phyloP scores from a whole-genome alignment of 1,140 invertebrate genomes.

The Prorops nasuta region DNA sequence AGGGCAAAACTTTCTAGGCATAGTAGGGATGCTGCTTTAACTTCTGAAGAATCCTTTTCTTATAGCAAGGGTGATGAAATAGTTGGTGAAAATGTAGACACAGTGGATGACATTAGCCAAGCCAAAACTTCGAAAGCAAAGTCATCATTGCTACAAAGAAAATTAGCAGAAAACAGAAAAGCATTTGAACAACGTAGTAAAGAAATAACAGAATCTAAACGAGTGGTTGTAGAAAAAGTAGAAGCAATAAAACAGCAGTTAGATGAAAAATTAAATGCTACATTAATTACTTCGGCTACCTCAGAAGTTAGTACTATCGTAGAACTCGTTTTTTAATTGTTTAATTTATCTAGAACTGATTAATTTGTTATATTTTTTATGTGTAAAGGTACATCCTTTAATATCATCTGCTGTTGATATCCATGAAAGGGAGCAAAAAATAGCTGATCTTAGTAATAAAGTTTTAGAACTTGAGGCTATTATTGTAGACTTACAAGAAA shows the following conservation, averaged over 20 bases:
- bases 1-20: constrained; percentile 41
- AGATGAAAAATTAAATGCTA: constrained; percentile 35
- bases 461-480: constrained; percentile 65
- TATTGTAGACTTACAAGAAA: constrained; percentile 73
- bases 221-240: constrained; percentile 51
- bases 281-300: constrained; percentile 33
- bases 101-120: constrained; percentile 44
- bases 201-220: constrained; percentile 49
- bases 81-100: constrained; percentile 20
- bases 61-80: constrained; percentile 23
- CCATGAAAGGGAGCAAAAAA: constrained; percentile 55
- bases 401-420: constrained; percentile 25
- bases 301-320: constrained; percentile 40
- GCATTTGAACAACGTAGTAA: constrained; percentile 51
- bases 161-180: constrained; percentile 50
- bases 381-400: background rate
- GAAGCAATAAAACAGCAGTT: constrained; percentile 50
- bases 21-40: constrained; percentile 32
- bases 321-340: too few species aligned
- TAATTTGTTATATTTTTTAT: background rate
- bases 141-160: constrained; percentile 49
- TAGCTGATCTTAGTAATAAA: constrained; percentile 55
- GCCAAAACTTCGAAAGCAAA: constrained; percentile 50
- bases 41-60: constrained; percentile 14
- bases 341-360: constrained; percentile 3